Base-by-base conservation (phyloP, 1,140 invertebrate species). In the Contarinia nasturtii region DNA sequence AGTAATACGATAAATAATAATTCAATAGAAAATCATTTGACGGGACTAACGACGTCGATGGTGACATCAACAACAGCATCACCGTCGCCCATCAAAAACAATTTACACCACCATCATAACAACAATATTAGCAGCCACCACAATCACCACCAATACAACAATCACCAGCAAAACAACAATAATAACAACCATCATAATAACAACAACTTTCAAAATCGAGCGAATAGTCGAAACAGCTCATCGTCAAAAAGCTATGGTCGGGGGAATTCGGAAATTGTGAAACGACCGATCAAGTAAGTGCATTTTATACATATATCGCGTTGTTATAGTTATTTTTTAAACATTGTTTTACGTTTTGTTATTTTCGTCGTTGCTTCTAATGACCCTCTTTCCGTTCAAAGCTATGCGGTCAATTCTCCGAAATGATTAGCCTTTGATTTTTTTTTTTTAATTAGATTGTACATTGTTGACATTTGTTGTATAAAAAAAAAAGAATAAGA, bases 241-340 rank as follows among this genome's bases (percentile, higher is more conserved):
- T 33, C n/a, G 11, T 33, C n/a, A 15, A 45, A 45, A 15, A 45
- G 17, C 34, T 19, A 38, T 18, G 40, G 58, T 51, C 17, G 38
- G n/a, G 19, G 46, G 46, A 71, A 68, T 53, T 71, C 77, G 19
- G 80, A 83, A 48, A 70, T 83, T 43, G 70, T 74, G 57, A 75
- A 72, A 55, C 72, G 79, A 57, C 76, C 81, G 46, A 71, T 82
- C 48, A 82, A 76, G 80, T 81, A 57, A 63, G 69, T 67, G 51
- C 21, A 44, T 1, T 44, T 44, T 21, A 8, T 34, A 34, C n/a
- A n/a, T n/a, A n/a, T n/a, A n/a, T n/a, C n/a, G n/a, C n/a, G n/a
- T n/a, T n/a, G n/a, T n/a, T n/a, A n/a, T n/a, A n/a, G n/a, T n/a
- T n/a, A n/a, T n/a, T n/a, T n/a, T n/a, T n/a, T n/a, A n/a, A n/a